phyloP scores from a whole-genome alignment of 2,888 invertebrate genomes.

The Callinectes sapidus region DNA sequence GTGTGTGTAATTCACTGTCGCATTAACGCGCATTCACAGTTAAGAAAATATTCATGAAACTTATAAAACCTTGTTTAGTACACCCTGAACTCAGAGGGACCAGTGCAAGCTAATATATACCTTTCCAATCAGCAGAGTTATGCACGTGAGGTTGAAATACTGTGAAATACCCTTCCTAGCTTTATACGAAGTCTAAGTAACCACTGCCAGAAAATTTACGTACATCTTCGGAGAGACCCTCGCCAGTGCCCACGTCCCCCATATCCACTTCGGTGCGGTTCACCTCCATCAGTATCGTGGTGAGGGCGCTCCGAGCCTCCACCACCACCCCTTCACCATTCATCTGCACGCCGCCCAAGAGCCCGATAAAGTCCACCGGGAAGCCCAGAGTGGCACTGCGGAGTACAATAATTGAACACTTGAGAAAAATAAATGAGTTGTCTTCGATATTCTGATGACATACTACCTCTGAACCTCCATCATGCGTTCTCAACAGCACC shows the following conservation, averaged over 20 bases:
- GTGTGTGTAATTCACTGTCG: no score
- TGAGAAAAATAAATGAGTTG: background rate
- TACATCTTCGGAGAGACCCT: slow-evolving; percentile 87
- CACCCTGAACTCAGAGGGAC: no score
- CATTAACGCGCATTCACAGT: no score
- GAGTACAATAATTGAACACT: slow-evolving; percentile 65
- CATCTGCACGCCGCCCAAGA: slow-evolving; percentile 81
- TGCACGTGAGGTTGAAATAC: no score
- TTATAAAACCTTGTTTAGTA: no score
- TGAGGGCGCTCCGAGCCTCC: slow-evolving; percentile 81
- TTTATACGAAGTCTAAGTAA: no score
- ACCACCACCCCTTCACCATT: slow-evolving; percentile 81
- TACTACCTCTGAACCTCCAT: background rate
- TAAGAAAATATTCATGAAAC: no score
- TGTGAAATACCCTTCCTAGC: no score
- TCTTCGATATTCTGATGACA: background rate
- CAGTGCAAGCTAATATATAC: no score
- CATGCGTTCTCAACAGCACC: background rate
- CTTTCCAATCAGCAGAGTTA: no score
- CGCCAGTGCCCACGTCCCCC: slow-evolving; percentile 83
- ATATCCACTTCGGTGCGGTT: slow-evolving; percentile 81
- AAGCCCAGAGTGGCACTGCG: slow-evolving; percentile 83
- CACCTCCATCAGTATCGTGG: slow-evolving; percentile 71
- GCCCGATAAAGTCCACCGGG: slow-evolving; percentile 80
- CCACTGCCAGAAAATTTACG: background rate